Percentiles rank a stretch among this genome's conserved stretches.
These are phyloP conservation scores for Hybognathus amarus DNA, from an alignment of 2,797 vertebrate species.

Conservation along the genomic window DNA sequence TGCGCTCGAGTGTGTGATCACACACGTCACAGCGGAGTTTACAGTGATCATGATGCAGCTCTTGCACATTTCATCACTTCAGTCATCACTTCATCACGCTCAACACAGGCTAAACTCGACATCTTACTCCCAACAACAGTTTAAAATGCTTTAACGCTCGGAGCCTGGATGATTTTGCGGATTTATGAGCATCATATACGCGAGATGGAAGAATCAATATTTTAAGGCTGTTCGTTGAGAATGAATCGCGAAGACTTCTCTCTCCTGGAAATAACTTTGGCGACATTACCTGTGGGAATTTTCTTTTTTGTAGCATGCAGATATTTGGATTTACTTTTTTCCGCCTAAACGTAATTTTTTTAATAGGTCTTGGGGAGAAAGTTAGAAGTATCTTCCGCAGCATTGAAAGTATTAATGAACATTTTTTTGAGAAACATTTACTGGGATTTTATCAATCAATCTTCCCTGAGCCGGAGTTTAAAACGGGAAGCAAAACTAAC, in stretches of 20 bases:
- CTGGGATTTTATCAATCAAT: background rate
- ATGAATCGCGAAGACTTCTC: background rate
- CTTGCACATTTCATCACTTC: background rate
- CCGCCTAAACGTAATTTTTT: background rate
- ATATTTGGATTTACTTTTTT: background rate
- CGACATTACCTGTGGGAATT: no score
- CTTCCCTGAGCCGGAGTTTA: background rate
- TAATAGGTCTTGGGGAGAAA: background rate
- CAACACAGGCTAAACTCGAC: background rate
- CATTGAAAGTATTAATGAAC: background rate
- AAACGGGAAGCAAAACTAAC: background rate
- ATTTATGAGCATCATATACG: background rate
- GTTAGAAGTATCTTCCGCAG: background rate
- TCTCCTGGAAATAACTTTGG: background rate
- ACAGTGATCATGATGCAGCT: background rate
- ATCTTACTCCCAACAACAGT: background rate
- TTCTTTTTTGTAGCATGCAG: no score
- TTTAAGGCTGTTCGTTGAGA: background rate
- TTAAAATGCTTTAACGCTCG: background rate
- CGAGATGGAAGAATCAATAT: background rate
- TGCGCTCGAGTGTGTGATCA: background rate
- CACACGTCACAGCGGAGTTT: slow-evolving; percentile 5
- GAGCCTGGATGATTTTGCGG: background rate
- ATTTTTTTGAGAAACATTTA: background rate
- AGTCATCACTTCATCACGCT: background rate